phyloP scores from a whole-genome alignment of 1,140 invertebrate genomes.

The Heliothis subflexa region DNA sequence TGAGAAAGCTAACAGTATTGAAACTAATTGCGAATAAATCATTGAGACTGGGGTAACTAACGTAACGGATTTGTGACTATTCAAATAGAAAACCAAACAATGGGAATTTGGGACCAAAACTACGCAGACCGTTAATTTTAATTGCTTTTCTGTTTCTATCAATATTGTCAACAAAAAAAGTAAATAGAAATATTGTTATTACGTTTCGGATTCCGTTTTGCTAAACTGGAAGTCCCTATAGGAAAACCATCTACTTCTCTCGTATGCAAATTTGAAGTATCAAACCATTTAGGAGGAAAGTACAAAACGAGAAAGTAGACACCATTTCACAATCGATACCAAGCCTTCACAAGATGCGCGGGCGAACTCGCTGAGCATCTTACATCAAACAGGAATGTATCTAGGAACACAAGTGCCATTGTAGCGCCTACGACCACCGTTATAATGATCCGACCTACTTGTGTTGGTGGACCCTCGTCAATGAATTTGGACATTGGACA shows the following conservation, averaged over 20 bases:
- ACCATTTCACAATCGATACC: conserved; percentile 29
- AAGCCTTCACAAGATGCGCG: conserved; percentile 20
- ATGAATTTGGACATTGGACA: conserved; percentile 24
- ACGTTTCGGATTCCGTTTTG: too few relatives aligned
- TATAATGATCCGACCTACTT: conserved; percentile 43
- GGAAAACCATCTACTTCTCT: not conserved
- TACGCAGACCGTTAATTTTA: not conserved
- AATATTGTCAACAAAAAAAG: not conserved
- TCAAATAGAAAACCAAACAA: conserved; percentile 26
- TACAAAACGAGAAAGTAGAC: not conserved
- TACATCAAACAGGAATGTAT: conserved; percentile 31
- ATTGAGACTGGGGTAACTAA: conserved; percentile 40
- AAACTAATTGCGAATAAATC: conserved; percentile 61
- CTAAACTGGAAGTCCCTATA: too few relatives aligned
- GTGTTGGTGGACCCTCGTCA: conserved; percentile 16
- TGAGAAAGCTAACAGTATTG: conserved; percentile 45
- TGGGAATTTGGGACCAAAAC: conserved; percentile 1
- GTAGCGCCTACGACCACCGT: conserved; percentile 44
- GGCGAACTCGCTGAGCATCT: conserved; percentile 40
- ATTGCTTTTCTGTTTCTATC: not conserved
- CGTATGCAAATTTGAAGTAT: not conserved
- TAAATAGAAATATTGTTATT: not conserved
- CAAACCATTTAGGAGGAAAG: not conserved
- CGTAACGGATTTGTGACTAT: conserved; percentile 19
- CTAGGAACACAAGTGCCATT: conserved; percentile 45